A percentile compares a stretch with the other conserved stretches of the same genome.
Evolutionary conservation across 2,888 invertebrate genomes (phyloP).

Genomic region (Tholera decimalis): DNA sequence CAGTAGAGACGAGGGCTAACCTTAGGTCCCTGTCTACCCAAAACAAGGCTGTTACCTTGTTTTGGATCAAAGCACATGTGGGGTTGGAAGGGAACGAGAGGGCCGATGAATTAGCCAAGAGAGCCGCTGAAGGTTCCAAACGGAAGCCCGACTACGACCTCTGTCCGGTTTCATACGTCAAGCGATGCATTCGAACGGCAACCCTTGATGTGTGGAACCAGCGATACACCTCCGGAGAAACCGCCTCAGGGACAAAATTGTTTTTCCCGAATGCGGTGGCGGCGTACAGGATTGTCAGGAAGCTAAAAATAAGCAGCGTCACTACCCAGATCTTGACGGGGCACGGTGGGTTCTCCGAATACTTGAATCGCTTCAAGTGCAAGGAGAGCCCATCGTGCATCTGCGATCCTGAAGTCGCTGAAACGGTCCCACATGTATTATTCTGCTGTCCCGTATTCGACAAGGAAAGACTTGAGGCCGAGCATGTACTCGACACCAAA

Average conservation of each 20-base stretch:
- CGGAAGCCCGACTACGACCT: neutral
- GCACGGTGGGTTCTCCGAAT: too few species aligned
- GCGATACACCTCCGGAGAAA: neutral
- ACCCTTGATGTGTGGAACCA: neutral
- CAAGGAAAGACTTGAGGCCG: too few species aligned
- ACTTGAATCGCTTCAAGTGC: too few species aligned
- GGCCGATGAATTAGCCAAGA: slow-evolving; percentile 1
- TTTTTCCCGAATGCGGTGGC: neutral
- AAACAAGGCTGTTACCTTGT: neutral
- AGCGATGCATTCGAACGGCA: neutral
- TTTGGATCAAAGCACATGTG: neutral
- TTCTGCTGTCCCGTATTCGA: too few species aligned
- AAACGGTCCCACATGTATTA: too few species aligned
- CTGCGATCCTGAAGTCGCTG: too few species aligned
- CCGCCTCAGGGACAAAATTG: neutral
- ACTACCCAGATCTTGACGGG: too few species aligned
- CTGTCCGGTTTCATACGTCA: neutral
- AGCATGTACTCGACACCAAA: too few species aligned
- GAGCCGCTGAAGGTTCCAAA: neutral
- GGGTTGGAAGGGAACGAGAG: neutral
- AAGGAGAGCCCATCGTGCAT: too few species aligned
- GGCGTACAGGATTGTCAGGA: neutral
- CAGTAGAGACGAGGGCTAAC: too few species aligned
- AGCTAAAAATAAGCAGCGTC: too few species aligned
- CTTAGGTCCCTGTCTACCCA: neutral